Conservation (phyloP, 2,113 vertebrate species). For the Raja brachyura region DNA sequence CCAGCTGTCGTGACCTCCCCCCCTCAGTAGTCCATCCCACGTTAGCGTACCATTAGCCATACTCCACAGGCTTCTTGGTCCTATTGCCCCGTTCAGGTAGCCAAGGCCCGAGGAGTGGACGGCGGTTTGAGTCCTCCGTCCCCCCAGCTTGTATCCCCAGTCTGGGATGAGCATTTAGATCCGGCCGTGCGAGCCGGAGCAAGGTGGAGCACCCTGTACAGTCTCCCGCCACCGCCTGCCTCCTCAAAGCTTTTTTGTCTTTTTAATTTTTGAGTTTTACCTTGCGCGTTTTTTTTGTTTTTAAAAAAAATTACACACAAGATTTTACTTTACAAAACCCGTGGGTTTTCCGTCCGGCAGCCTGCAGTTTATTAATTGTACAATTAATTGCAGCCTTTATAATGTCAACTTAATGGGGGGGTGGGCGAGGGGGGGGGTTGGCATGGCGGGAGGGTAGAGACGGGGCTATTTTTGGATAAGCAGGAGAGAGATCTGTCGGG, state of each 20-base stretch:
- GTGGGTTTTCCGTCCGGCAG: not conserved
- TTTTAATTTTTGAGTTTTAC: conserved; percentile 39
- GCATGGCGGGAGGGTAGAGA: not conserved
- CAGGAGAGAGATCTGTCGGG: no score
- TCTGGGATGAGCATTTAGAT: no score
- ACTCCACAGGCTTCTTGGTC: no score
- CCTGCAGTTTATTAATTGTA: conserved; percentile 6
- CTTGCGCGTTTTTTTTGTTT: conserved; percentile 30
- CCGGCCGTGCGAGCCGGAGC: not conserved
- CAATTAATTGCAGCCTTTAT: not conserved
- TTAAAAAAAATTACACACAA: conserved; percentile 39
- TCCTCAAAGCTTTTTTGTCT: conserved; percentile 28
- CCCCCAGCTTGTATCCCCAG: no score
- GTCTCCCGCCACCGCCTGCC: conserved; percentile 38
- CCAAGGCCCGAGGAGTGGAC: not conserved
- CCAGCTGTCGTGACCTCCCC: no score
- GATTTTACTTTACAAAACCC: not conserved
- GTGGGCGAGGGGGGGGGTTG: not conserved
- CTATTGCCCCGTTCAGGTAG: no score
- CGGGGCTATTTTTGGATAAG: not conserved
- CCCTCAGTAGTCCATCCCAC: no score
- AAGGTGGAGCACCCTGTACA: conserved; percentile 11
- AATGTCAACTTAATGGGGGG: not conserved
- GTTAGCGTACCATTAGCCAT: no score
- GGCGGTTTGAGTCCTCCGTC: no score